Evolutionary conservation across 2,797 vertebrate species (phyloP), one percentile per base, ranked within the genome.

Genomic region (Sebastes oblongus): DNA sequence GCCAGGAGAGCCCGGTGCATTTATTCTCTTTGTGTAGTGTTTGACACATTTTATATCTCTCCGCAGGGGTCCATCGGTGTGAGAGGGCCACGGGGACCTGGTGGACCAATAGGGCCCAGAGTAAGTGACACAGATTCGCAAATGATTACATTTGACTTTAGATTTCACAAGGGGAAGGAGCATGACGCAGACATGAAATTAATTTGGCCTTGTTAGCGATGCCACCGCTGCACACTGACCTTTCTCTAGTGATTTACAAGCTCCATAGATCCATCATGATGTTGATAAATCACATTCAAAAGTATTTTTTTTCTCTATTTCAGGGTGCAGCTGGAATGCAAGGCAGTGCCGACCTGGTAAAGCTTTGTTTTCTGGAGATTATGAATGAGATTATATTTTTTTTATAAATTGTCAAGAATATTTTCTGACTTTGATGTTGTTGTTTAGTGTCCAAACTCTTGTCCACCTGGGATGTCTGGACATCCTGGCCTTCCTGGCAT

Each of bases 401-500:
- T 11, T 25, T 73, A 60, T 54, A 9, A 42, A 8, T 70, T 74
- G 3, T 30, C n/a, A 50, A 2, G 30, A 42, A 20, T 61, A 25
- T 50, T 79, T 71, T 42, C 14, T 88, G 54, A 89, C 62, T 68
- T 79, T 66, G 74, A 22, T 68, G 11, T 16, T 77, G 18, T 88
- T 92, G 85, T 94, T 54, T 91, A 99, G 98, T 99, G 98, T 92
- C 96, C 97, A 72, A 96, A 94, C 88, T 94, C 98, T 72, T 99
- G 98, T 88, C 95, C 96, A 18, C 94, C 96, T 66, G 98, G 97
- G 3, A 96, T 93, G 2, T 88, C 97, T 34, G 98, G 98, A 70
- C 96, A 98, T 68, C 97, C 98, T 84, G 98, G 98, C 0, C 94
- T 98, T 81, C 97, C 98, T 89, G 98, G 98, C 78, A 98, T 99